Evolutionary conservation across 2,888 invertebrate species (phyloP).

Genomic region (Glyphotaelius pellucidus): DNA sequence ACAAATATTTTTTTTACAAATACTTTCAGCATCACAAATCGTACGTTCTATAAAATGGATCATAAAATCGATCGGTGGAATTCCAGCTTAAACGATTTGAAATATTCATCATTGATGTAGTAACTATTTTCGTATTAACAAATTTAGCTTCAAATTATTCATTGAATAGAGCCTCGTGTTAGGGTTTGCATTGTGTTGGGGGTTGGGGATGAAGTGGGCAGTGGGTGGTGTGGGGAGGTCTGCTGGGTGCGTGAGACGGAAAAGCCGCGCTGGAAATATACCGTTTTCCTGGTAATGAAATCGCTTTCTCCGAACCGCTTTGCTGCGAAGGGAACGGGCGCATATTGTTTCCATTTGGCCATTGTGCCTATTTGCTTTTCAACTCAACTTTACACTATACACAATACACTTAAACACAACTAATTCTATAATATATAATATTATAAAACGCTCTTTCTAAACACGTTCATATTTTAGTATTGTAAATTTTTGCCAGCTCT

Average conservation of each 20-base stretch:
- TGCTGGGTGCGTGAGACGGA: neutral
- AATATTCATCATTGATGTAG: neutral
- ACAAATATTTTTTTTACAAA: no score
- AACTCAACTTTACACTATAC: neutral
- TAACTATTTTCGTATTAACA: neutral
- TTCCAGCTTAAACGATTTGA: neutral
- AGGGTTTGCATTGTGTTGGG: neutral
- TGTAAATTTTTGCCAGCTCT: no score
- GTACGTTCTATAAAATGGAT: no score
- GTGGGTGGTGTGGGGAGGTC: neutral
- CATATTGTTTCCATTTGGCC: neutral
- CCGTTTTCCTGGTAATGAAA: slow-evolving; percentile 46
- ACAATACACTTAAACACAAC: neutral
- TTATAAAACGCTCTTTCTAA: neutral
- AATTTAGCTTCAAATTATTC: neutral
- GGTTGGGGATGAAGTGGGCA: neutral
- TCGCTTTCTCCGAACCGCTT: slow-evolving; percentile 46
- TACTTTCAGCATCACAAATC: no score
- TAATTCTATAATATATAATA: neutral
- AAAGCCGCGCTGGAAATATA: slow-evolving; percentile 42
- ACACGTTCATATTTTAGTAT: neutral
- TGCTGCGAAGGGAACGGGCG: slow-evolving; percentile 27
- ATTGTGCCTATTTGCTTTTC: slow-evolving; percentile 23
- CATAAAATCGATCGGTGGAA: no score
- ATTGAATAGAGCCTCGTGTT: neutral